Evolutionary conservation across 2,797 vertebrate species (phyloP).

Genomic region (Sebastes iracundus): DNA sequence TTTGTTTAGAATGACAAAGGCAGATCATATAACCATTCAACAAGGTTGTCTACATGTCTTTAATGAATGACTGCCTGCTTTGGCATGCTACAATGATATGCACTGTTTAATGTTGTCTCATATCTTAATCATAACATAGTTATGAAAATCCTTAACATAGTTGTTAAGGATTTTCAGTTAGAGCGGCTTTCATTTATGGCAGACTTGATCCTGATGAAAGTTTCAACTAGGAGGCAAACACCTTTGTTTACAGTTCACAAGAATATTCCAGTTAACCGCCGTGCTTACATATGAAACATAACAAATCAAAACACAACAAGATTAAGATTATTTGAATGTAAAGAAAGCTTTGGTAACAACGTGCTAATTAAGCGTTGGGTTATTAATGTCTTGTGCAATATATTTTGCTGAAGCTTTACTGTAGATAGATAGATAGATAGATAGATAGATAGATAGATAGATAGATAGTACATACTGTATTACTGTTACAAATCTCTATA

Average conservation of each 20-base stretch:
- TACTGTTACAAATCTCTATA: background rate
- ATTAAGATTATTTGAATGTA: background rate
- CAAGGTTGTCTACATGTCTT: background rate
- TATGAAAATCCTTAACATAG: background rate
- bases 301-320: background rate
- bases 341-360: background rate
- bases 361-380: background rate
- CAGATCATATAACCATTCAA: conserved; percentile 20
- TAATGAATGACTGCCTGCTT: background rate
- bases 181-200: background rate
- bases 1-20: conserved; percentile 13
- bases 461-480: too few relatives aligned
- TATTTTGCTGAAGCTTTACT: background rate
- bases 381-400: background rate
- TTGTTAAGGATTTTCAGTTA: background rate
- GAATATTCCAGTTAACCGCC: background rate
- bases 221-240: background rate
- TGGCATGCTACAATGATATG: background rate
- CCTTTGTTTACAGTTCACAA: background rate
- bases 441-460: too few relatives aligned
- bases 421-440: too few relatives aligned
- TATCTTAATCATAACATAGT: background rate
- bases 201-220: background rate
- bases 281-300: background rate
- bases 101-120: background rate